Conservation (phyloP, 2,113 vertebrate species). For the Chloebia gouldiae region DNA sequence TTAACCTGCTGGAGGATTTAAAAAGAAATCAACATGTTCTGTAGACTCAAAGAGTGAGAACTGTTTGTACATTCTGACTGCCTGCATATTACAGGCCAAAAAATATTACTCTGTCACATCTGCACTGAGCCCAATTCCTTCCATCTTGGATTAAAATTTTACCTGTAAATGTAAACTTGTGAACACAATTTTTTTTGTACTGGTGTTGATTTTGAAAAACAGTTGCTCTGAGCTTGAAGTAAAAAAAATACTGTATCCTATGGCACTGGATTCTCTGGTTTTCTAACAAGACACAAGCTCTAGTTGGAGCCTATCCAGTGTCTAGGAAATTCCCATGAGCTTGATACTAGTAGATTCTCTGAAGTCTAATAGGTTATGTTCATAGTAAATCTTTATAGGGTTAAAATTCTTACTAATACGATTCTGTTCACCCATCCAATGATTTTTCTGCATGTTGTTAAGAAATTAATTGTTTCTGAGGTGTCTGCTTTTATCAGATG, state of each 20-base stretch:
- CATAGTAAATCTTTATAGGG: background rate
- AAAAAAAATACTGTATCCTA: background rate
- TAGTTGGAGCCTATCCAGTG: background rate
- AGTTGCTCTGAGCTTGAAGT: background rate
- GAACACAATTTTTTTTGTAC: background rate
- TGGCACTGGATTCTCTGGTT: background rate
- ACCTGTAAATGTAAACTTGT: background rate
- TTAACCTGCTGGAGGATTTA: background rate
- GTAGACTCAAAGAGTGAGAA: background rate
- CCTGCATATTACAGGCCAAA: background rate
- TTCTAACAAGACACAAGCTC: background rate
- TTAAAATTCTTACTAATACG: background rate
- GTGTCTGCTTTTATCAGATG: background rate
- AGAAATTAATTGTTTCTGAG: background rate
- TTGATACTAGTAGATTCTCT: background rate
- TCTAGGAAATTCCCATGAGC: background rate
- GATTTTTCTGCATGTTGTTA: background rate
- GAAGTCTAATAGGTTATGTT: background rate
- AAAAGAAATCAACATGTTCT: conserved; percentile 23
- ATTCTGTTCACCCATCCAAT: background rate
- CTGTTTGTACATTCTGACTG: background rate
- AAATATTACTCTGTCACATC: background rate
- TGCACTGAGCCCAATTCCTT: background rate
- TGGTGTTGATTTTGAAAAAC: background rate
- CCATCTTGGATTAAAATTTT: background rate